These are phyloP conservation scores for Myzus persicae DNA, from an alignment of 1,140 invertebrate species.

Conservation along the genomic window DNA sequence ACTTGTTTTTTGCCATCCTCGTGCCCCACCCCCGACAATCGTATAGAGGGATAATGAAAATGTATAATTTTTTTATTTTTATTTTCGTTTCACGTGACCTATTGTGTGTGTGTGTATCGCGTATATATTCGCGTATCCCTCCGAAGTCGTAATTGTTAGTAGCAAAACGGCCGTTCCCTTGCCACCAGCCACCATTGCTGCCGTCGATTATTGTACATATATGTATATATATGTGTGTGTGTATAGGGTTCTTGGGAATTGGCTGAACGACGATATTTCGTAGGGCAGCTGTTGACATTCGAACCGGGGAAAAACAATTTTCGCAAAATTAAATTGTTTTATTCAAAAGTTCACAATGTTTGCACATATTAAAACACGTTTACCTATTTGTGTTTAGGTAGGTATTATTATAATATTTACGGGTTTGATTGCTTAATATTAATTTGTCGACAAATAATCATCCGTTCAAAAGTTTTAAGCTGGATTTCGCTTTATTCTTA, in stretches of 20 bases:
- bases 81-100: constrained; percentile 42
- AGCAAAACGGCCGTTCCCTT: constrained; percentile 29
- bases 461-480: not conserved
- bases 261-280: not conserved
- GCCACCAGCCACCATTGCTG: not conserved
- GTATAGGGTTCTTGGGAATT: not conserved
- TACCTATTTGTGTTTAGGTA: not conserved
- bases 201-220: constrained; percentile 1
- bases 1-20: not conserved
- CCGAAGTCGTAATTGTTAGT: constrained; percentile 31
- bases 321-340: not conserved
- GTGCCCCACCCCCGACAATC: too few relatives aligned
- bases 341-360: not conserved
- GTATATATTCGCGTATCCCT: not conserved
- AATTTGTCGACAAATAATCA: not conserved
- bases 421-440: not conserved
- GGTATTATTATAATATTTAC: not conserved
- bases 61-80: constrained; percentile 36
- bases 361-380: not conserved
- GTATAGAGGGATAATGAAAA: constrained; percentile 46
- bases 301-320: not conserved
- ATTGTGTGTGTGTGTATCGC: constrained; percentile 12
- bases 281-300: not conserved
- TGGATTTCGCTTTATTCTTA: not conserved
- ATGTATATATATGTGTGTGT: too few relatives aligned